phyloP scores from a whole-genome alignment of 2,888 invertebrate species.

The Branchinecta sandiegonensis region DNA sequence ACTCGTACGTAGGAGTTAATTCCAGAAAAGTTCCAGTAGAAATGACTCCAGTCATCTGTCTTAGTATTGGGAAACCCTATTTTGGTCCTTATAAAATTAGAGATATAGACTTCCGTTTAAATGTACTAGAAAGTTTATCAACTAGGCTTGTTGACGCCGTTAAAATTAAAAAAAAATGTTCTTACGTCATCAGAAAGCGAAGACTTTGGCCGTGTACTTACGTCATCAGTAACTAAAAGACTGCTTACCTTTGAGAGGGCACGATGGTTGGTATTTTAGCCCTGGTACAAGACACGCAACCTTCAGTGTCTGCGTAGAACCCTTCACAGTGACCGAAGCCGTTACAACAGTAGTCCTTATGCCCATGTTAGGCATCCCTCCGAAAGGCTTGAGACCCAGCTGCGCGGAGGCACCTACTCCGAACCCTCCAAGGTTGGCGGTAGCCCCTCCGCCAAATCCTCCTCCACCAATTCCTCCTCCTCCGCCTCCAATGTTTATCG shows the following conservation, averaged over 20 bases:
- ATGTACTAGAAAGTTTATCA: no score
- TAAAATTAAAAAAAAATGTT: no score
- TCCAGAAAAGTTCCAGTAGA: no score
- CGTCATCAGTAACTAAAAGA: background rate
- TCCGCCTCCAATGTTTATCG: background rate
- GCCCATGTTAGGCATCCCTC: background rate
- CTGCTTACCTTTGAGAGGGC: background rate
- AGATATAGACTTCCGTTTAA: no score
- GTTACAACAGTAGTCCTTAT: background rate
- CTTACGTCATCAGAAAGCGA: no score
- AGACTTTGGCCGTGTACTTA: background rate
- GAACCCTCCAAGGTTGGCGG: background rate
- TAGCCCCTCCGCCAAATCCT: background rate
- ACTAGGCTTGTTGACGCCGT: no score
- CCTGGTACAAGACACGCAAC: conserved; percentile 1
- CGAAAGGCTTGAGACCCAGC: background rate
- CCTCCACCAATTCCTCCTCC: background rate
- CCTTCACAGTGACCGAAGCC: background rate
- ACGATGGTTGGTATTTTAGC: background rate
- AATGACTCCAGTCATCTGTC: no score
- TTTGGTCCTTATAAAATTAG: no score
- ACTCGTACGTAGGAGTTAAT: no score
- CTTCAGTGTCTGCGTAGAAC: background rate
- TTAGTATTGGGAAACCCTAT: no score
- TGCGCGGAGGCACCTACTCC: background rate